Conservation (phyloP, 2,888 invertebrate genomes). For the Meteorus colon region DNA sequence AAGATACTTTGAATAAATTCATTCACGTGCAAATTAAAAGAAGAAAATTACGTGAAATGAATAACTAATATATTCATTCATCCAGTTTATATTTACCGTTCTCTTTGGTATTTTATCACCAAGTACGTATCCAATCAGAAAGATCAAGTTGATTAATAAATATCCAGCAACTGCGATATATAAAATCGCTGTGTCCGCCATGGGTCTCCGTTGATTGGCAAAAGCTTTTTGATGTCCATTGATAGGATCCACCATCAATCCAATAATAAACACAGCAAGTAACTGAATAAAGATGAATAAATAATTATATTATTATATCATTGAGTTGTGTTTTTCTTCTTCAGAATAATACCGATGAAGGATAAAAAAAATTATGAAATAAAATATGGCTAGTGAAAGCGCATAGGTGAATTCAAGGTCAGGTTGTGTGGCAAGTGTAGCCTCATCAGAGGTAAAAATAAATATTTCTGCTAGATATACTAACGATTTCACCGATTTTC, state of each 20-base stretch:
- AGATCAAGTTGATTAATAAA: constrained; percentile 79
- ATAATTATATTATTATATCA: not conserved
- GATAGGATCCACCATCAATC: constrained; percentile 79
- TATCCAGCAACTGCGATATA: constrained; percentile 81
- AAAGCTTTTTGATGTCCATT: constrained; percentile 67
- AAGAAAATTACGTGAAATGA: not conserved
- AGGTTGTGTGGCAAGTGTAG: constrained; percentile 1
- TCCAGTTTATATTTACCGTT: constrained; percentile 71
- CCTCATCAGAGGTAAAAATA: not conserved
- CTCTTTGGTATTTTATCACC: constrained; percentile 80
- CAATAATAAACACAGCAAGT: constrained; percentile 78
- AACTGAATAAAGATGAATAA: constrained; percentile 71
- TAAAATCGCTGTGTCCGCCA: constrained; percentile 79
- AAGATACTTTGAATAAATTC: not conserved
- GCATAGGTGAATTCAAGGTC: constrained; percentile 15
- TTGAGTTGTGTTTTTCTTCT: constrained; percentile 15
- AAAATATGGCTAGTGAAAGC: constrained; percentile 3
- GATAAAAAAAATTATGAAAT: constrained; percentile 30
- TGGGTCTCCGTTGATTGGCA: constrained; percentile 74
- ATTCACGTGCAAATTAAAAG: constrained; percentile 24
- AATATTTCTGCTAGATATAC: constrained; percentile 49
- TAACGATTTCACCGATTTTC: constrained; percentile 79
- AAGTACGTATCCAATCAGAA: constrained; percentile 77
- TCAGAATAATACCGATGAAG: constrained; percentile 6
- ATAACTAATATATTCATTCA: not conserved